Evolutionary conservation across 2,113 vertebrate genomes (phyloP).

Genomic region (Boleophthalmus pectinirostris): DNA sequence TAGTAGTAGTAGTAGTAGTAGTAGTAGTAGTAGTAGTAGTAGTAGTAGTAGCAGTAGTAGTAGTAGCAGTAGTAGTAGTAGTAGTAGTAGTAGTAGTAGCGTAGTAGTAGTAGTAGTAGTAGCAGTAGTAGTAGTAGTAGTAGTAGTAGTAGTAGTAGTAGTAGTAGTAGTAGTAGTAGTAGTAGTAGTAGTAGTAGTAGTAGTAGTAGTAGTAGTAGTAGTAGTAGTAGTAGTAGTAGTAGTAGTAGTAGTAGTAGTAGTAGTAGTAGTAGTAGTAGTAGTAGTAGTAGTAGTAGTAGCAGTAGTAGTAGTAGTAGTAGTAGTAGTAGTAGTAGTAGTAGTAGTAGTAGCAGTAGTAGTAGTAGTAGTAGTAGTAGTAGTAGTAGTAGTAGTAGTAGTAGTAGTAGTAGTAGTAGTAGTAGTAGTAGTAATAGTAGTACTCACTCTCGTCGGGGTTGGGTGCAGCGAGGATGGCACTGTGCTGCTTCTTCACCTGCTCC

Average conservation of each 20-base stretch:
- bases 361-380: background rate
- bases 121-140: too few species aligned
- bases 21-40: background rate
- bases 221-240: too few species aligned
- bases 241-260: background rate
- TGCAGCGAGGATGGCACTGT: constrained; percentile 91
- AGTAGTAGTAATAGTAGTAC: constrained; percentile 19
- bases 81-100: too few species aligned
- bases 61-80: too few species aligned
- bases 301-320: background rate
- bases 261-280: background rate
- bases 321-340: too few species aligned
- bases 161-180: too few species aligned
- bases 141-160: background rate
- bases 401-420: background rate
- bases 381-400: background rate
- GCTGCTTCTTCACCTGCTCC: constrained; percentile 94
- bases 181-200: background rate
- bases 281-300: too few species aligned
- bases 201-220: background rate
- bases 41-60: background rate
- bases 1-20: too few species aligned
- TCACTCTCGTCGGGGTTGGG: constrained; percentile 94
- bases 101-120: too few species aligned
- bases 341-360: background rate